Evolutionary conservation across 2,113 vertebrate species (phyloP).

Genomic region (Alectura lathami): DNA sequence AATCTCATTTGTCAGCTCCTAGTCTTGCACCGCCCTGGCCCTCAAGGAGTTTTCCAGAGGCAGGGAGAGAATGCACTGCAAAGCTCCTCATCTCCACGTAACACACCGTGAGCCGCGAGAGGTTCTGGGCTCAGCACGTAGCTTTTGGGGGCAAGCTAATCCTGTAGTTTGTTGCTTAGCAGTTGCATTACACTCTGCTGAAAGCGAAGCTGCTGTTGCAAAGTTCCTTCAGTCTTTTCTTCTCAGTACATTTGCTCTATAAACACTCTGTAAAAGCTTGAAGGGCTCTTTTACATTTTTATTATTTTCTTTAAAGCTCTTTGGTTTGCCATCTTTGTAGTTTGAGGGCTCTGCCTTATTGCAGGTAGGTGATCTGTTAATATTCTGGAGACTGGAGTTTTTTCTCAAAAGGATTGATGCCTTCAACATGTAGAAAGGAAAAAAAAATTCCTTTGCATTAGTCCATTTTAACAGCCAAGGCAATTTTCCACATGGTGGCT

Average conservation of each 20-base stretch:
- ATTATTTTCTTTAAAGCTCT: background rate
- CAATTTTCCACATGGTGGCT: slow-evolving; percentile 87
- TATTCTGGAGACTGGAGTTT: slow-evolving; percentile 33
- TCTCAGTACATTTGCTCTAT: background rate
- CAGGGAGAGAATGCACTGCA: background rate
- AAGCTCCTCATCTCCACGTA: background rate
- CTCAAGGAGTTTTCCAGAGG: background rate
- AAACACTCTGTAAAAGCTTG: background rate
- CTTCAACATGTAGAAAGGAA: slow-evolving; percentile 1
- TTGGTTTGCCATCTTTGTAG: background rate
- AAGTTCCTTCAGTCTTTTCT: background rate
- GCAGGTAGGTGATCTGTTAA: slow-evolving; percentile 43
- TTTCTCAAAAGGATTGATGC: slow-evolving; percentile 19
- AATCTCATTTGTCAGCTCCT: background rate
- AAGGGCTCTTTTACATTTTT: background rate
- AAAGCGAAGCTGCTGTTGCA: background rate
- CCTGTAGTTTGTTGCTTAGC: background rate
- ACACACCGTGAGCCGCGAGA: background rate
- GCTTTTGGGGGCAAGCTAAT: background rate
- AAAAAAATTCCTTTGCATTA: slow-evolving; percentile 75
- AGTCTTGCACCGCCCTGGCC: background rate
- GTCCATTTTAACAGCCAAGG: slow-evolving; percentile 87
- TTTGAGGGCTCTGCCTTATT: background rate
- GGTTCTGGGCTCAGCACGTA: background rate
- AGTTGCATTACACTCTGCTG: background rate